Evolutionary conservation across 92 coral and sea anemone species (phyloP).

Genomic region (Epizoanthus fatuus): DNA sequence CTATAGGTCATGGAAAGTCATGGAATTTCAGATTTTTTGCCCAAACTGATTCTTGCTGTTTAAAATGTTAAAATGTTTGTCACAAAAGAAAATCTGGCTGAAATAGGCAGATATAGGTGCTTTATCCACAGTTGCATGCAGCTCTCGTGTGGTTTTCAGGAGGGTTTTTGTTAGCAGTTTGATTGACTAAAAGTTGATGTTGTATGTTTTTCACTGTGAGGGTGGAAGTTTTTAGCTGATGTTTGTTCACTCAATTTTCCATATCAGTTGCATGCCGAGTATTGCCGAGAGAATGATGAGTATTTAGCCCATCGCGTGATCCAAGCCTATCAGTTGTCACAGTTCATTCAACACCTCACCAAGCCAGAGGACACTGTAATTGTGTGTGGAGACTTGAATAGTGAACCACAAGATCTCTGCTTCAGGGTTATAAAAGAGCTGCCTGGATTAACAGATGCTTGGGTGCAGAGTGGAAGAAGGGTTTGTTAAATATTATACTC

Average conservation of each 20-base stretch:
- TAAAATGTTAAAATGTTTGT: too few relatives aligned
- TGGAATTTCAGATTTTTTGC: too few relatives aligned
- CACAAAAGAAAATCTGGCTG: too few relatives aligned
- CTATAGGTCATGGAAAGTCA: too few relatives aligned
- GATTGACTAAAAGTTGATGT: not conserved
- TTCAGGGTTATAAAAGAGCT: conserved; percentile 82
- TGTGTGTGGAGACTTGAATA: conserved; percentile 96
- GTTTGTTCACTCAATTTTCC: not conserved
- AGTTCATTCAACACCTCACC: conserved; percentile 86
- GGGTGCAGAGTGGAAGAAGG: conserved; percentile 81
- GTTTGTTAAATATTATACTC: conserved; percentile 31
- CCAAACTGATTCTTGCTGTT: too few relatives aligned
- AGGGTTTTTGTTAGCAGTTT: too few relatives aligned
- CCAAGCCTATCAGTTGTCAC: conserved; percentile 93
- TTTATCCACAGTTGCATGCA: not conserved
- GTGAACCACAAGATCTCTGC: conserved; percentile 87
- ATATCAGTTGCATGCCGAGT: conserved; percentile 91
- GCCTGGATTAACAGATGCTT: conserved; percentile 87
- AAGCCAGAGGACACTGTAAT: conserved; percentile 84
- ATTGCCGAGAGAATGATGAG: conserved; percentile 69
- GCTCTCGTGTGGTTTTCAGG: too few relatives aligned
- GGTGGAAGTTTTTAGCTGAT: too few relatives aligned
- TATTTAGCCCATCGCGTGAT: conserved; percentile 87
- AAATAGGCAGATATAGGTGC: not conserved
- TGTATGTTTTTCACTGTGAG: too few relatives aligned